Base-by-base conservation (phyloP, 2,888 invertebrate species). In the Phragmatobia fuliginosa region DNA sequence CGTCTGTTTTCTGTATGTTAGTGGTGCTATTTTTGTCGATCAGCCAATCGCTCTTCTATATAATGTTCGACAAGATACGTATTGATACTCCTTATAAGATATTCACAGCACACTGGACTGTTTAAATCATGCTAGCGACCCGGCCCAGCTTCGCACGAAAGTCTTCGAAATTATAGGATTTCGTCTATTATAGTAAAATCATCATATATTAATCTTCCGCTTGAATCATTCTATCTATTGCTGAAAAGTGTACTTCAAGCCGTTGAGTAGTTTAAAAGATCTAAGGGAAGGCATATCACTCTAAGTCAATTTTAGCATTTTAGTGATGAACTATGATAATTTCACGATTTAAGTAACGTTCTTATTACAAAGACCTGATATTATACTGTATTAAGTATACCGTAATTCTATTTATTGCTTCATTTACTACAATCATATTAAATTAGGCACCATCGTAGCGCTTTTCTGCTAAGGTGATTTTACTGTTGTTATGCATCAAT, bases 1-100 rank as follows among this genome's bases (percentile, higher is more conserved):
- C 89, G 92, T 90, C 94, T 95, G 94, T 88, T 94, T 94, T 94
- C 90, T 94, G 94, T 94, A 92, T 85, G 89, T 93, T 89, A 88
- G 85, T 90, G 87, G 84, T 87, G 89, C 93, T 94, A 94, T 94
- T 94, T 94, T 91, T 84, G 89, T 85, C 85, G 86, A 85, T 62
- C 81, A 76, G 80, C 83, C 85, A 85, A 87, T 86, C 84, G 87
- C 85, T 91, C 88, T 88, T 86, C 87, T 90, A 92, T 90, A 86
- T 88, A 90, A 91, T 91, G 85, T 89, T 88, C 85, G 81, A 84
- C 85, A 82, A 77, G 75, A 85, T 82, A 80, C 81, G 84, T 81
- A 77, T 78, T 72, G 81, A 79, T 85, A 81, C 81, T 83, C 76
- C 73, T 76, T 68, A 73, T 77, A 10, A 49, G 21, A 45, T 66